Percentiles rank a stretch among this genome's conserved stretches.
Conservation (phyloP, 2,113 vertebrate genomes). For the Myxocyprinus asiaticus region DNA sequence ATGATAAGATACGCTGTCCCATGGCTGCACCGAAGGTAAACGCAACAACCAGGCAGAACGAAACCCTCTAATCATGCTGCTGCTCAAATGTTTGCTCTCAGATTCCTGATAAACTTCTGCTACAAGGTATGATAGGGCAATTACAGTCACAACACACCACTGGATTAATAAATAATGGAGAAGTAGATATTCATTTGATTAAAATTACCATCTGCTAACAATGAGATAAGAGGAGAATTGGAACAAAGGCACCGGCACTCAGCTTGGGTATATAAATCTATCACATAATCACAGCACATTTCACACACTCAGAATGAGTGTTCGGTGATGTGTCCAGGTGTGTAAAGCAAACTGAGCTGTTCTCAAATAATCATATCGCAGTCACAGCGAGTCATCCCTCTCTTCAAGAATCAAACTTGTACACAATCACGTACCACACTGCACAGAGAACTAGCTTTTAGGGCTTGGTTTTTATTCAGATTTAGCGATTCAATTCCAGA, state of each 20-base stretch:
- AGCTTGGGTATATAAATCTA: conserved; percentile 2
- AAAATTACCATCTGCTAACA: conserved; percentile 37
- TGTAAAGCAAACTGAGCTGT: not conserved
- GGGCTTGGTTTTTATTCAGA: too few relatives aligned
- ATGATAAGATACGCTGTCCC: conserved; percentile 50
- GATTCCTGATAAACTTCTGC: conserved; percentile 3
- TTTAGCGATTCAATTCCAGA: too few relatives aligned
- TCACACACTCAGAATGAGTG: not conserved
- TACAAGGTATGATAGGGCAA: conserved; percentile 38
- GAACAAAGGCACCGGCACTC: not conserved
- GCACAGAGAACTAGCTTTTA: not conserved
- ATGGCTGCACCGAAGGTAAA: conserved; percentile 33
- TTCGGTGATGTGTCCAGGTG: not conserved
- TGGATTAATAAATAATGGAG: conserved; percentile 34
- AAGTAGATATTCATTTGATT: conserved; percentile 35
- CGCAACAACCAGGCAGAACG: not conserved
- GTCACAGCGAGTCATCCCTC: not conserved
- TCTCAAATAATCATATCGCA: conserved; percentile 7
- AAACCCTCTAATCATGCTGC: not conserved
- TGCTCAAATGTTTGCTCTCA: conserved; percentile 3
- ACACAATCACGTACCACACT: not conserved
- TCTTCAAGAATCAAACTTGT: not conserved
- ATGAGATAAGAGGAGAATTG: not conserved
- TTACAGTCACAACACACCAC: conserved; percentile 22
- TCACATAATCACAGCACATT: not conserved